phyloP scores from a whole-genome alignment of 2,113 vertebrate genomes.

The Siniperca knerii region DNA sequence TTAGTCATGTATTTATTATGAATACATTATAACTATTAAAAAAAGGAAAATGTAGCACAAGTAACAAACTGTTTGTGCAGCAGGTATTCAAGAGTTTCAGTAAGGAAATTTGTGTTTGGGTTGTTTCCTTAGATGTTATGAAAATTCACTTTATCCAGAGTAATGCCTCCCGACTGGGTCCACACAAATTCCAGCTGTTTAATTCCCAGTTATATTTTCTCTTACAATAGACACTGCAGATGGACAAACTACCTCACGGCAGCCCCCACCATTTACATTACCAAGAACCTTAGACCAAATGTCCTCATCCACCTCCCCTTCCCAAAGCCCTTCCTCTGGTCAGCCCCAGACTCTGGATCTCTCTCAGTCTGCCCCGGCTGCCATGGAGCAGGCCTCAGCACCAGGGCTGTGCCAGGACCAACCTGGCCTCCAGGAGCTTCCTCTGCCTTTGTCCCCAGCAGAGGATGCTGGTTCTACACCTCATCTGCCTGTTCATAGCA shows the following conservation, averaged over 20 bases:
- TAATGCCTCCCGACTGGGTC: background rate
- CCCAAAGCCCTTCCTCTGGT: conserved; percentile 77
- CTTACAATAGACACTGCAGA: conserved; percentile 86
- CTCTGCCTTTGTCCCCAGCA: conserved; percentile 46
- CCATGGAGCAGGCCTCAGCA: conserved; percentile 80
- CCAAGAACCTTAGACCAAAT: conserved; percentile 86
- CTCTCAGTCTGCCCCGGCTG: conserved; percentile 80
- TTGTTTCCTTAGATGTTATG: conserved; percentile 15
- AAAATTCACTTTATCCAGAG: conserved; percentile 14
- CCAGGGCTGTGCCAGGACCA: conserved; percentile 75
- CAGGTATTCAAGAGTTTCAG: background rate
- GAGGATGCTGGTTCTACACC: conserved; percentile 46
- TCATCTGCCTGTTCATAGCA: conserved; percentile 28
- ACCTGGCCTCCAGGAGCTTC: conserved; percentile 67
- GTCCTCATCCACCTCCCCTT: conserved; percentile 82
- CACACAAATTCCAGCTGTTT: conserved; percentile 8
- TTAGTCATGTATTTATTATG: conserved; percentile 40
- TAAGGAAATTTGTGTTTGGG: background rate
- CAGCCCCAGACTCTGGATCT: conserved; percentile 82
- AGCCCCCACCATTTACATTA: conserved; percentile 88
- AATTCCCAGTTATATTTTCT: conserved; percentile 60
- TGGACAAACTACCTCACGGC: conserved; percentile 99
- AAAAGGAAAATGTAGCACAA: background rate
- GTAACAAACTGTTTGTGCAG: conserved; percentile 2
- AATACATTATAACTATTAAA: conserved; percentile 28